phyloP scores from a whole-genome alignment of 2,797 vertebrate genomes.

The Potorous gilbertii region DNA sequence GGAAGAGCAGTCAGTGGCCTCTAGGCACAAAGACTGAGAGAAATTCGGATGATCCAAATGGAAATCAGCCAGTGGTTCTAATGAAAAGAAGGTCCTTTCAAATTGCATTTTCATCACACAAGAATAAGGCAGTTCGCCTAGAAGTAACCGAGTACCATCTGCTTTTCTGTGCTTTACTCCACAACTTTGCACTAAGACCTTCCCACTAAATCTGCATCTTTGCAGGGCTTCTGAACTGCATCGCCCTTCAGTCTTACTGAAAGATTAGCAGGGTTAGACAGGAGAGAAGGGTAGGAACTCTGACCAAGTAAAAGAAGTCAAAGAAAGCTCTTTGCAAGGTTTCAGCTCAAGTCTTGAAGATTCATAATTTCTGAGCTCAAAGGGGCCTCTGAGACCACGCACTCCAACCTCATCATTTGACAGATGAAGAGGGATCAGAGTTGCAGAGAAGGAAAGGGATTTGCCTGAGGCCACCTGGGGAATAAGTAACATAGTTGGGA shows the following conservation, averaged over 20 bases:
- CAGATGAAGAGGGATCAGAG: not conserved
- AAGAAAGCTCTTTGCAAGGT: not conserved
- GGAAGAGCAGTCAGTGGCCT: not conserved
- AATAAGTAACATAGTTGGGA: not conserved
- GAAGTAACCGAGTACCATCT: not conserved
- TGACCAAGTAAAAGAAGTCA: not conserved
- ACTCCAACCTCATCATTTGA: not conserved
- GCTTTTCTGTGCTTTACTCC: not conserved
- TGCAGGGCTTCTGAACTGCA: too few relatives aligned
- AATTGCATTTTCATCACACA: not conserved
- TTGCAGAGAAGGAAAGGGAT: not conserved
- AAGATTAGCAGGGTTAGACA: not conserved
- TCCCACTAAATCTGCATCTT: not conserved
- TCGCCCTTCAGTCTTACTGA: fast-evolving
- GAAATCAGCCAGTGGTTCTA: not conserved
- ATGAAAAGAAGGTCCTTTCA: not conserved
- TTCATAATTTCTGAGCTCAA: not conserved
- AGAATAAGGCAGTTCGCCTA: not conserved
- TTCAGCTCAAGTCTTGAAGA: not conserved
- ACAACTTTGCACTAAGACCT: not conserved
- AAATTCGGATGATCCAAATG: not conserved
- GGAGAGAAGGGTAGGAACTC: not conserved
- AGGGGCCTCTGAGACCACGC: not conserved
- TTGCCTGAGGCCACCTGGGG: not conserved
- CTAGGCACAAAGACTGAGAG: not conserved